A percentile compares a stretch with the other conserved stretches of the same genome.
These are phyloP conservation scores for Orius insidiosus DNA, from an alignment of 1,140 invertebrate genomes.

Conservation along the genomic window DNA sequence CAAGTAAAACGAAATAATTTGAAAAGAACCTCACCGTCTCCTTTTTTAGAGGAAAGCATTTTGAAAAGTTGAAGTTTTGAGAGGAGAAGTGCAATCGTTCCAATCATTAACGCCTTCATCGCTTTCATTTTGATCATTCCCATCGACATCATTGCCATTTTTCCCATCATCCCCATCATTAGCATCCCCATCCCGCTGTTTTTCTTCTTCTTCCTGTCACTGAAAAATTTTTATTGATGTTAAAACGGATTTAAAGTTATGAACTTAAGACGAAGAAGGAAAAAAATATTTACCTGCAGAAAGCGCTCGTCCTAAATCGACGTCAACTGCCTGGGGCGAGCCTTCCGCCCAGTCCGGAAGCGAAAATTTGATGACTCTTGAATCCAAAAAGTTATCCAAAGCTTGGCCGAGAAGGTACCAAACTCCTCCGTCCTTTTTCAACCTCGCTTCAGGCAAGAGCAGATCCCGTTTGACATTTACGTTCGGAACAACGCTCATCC, in stretches of 20 bases:
- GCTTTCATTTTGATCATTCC: conserved; percentile 16
- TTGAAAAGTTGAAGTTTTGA: conserved; percentile 14
- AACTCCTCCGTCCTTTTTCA: background rate
- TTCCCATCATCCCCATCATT: conserved; percentile 13
- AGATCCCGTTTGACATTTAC: too few relatives aligned
- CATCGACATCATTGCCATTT: conserved; percentile 15
- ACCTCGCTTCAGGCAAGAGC: background rate
- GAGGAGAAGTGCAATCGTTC: conserved; percentile 3
- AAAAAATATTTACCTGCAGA: conserved; percentile 3
- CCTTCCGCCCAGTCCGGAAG: conserved; percentile 8
- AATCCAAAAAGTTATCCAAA: conserved; percentile 8
- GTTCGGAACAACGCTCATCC: conserved; percentile 5
- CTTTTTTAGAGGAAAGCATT: conserved; percentile 7
- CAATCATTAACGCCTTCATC: conserved; percentile 13
- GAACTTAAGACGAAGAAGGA: too few relatives aligned
- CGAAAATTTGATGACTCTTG: conserved; percentile 2
- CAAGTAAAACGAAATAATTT: too few relatives aligned
- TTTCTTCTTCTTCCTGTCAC: conserved; percentile 11
- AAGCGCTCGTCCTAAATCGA: conserved; percentile 3
- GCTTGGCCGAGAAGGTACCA: background rate
- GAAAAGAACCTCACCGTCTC: background rate
- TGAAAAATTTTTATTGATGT: too few relatives aligned
- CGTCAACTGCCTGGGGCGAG: background rate
- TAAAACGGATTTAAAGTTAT: too few relatives aligned
- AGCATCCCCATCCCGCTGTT: conserved; percentile 11